Evolutionary conservation across 1,140 invertebrate genomes (phyloP), one percentile per base, ranked within the genome.

Genomic region (Scaptomyza hsui): DNA sequence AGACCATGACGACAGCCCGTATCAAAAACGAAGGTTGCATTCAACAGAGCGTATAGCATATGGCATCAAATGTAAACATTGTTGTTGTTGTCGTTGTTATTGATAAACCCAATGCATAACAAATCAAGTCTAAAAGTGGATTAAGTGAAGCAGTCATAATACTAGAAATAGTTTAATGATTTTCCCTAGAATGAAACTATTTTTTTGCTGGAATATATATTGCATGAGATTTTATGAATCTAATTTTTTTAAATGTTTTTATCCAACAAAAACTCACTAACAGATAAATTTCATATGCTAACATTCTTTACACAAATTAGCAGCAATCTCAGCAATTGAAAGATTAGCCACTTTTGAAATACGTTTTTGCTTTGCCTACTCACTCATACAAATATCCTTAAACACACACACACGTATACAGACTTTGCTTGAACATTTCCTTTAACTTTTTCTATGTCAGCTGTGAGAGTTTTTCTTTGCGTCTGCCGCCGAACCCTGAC

Each of bases 371-470:
- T 47, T 71, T 55, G 60, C 59, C 37, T 39, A 60, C 21, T 53
- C 41, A 47, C 15, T 52, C 32, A 35, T 24, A 15, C 32, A 35
- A 18, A 15, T 37, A 24, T 16, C 19, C 41, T 35, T 10, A 37
- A 10, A 12, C 41, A 4, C 19, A 16, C 24, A 56, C 41, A 18
- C 5, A 29, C 32, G 2, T 3, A 16, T 39, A 26, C 21, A 18
- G 21, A 26, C 26, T 55, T 32, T 55, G 41, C 51, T 71, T 65
- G 52, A 49, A 29, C 39, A 67, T 65, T 67, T 55, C 45, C 45
- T 61, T 53, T n/a, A 35, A 62, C 64, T 63, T 80, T 85, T 21
- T 80, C 60, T 63, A 65, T 76, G 81, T 85, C 77, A 75, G 76
- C 63, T 47, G 57, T 35, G 56, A 65, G 59, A 29, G 26, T 29